Percentiles rank a stretch among this genome's conserved stretches.
phyloP scores from a whole-genome alignment of 2,888 invertebrate genomes.

The Tricholauxania praeusta region DNA sequence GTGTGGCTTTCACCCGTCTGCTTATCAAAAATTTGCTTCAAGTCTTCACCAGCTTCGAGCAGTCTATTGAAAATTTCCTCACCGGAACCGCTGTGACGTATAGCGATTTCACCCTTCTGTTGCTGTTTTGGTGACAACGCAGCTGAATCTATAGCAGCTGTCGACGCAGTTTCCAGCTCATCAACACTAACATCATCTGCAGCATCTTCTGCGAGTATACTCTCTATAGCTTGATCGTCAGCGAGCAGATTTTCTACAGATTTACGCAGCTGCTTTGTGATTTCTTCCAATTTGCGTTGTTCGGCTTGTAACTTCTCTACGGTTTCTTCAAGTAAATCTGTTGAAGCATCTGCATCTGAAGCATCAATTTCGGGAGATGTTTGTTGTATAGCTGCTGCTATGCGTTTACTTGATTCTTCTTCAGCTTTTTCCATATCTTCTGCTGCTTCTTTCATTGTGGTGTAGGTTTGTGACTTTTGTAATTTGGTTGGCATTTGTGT shows the following conservation, averaged over 20 bases:
- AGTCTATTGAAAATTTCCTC: slow-evolving; percentile 59
- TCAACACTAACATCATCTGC: slow-evolving; percentile 45
- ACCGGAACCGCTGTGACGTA: slow-evolving; percentile 49
- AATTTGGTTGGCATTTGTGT: slow-evolving; percentile 55
- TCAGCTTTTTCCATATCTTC: slow-evolving; percentile 27
- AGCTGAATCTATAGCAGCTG: neutral
- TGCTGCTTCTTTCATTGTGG: slow-evolving; percentile 57
- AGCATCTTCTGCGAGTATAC: neutral
- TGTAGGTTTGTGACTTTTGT: slow-evolving; percentile 62
- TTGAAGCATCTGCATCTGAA: slow-evolving; percentile 7
- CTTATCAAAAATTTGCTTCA: slow-evolving; percentile 58
- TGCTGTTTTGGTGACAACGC: slow-evolving; percentile 2
- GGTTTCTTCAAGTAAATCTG: slow-evolving; percentile 45
- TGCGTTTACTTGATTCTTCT: neutral
- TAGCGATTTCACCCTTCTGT: neutral
- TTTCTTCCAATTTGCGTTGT: slow-evolving; percentile 60
- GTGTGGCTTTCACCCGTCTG: slow-evolving; percentile 57
- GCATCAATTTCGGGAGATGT: neutral
- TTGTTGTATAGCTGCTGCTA: neutral
- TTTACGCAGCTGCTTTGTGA: slow-evolving; percentile 60
- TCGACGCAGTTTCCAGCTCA: slow-evolving; percentile 19
- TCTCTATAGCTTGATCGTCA: slow-evolving; percentile 46
- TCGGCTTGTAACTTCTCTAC: slow-evolving; percentile 60
- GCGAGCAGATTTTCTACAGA: slow-evolving; percentile 60
- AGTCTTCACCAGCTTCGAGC: slow-evolving; percentile 54